These are phyloP conservation scores for Stramonita haemastoma DNA, from an alignment of 2,888 invertebrate genomes.

Conservation along the genomic window DNA sequence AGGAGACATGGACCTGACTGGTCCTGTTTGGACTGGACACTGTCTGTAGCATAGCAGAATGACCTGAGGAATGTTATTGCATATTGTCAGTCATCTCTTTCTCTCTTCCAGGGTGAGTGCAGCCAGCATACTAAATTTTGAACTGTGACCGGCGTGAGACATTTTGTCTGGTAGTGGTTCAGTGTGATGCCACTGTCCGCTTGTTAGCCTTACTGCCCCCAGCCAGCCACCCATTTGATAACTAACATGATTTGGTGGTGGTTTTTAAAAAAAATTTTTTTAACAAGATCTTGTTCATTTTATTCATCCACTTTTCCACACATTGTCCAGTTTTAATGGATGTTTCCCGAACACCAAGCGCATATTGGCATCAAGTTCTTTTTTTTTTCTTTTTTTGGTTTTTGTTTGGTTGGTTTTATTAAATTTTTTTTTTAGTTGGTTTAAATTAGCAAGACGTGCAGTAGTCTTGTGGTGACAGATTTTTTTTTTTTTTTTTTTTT, in stretches of 20 bases:
- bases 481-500: not conserved
- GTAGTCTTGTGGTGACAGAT: not conserved
- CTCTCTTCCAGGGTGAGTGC: conserved; percentile 44
- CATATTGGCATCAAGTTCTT: not conserved
- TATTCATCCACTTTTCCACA: no score
- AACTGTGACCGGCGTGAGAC: conserved; percentile 41
- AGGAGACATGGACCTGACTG: no score
- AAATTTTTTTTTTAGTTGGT: not conserved
- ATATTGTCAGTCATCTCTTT: not conserved
- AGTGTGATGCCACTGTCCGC: conserved; percentile 18
- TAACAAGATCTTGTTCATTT: no score
- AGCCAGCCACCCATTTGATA: no score
- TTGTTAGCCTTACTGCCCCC: not conserved
- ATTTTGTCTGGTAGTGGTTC: conserved; percentile 13
- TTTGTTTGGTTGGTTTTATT: no score
- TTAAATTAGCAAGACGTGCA: not conserved
- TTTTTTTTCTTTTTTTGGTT: not conserved
- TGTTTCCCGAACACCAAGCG: not conserved
- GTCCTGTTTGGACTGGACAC: no score
- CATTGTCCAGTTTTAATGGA: not conserved
- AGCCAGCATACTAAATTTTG: conserved; percentile 9
- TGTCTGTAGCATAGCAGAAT: no score
- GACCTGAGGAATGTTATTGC: no score
- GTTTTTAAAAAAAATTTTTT: no score
- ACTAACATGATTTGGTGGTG: no score